Base-by-base conservation (phyloP, 2,797 vertebrate genomes). In the Intellagama lesueurii region DNA sequence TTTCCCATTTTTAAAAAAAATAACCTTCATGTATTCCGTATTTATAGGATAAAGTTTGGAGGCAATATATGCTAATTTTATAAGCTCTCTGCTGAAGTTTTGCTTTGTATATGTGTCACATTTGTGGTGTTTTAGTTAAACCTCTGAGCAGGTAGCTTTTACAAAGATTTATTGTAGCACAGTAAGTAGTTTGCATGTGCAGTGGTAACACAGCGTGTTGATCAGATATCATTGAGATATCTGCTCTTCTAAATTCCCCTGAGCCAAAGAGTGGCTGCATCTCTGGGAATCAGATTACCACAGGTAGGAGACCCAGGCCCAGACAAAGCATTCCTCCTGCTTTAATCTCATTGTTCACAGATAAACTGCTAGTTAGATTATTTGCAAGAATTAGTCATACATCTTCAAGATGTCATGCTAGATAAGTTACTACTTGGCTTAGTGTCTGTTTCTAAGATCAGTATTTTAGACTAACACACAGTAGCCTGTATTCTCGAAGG, bases 321-420 rank as follows among this genome's bases (percentile, higher is more conserved):
- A 93, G 89, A 17, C 83, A 91, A 49, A 83, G 17, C 0, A 0
- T 87, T 69, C 91, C 89, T 92, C 83, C 87, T 91, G 32, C 75
- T 88, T 88, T 87, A 91, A 56, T 92, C 84, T 94, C 24, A 72
- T 86, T 78, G 91, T 94, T 88, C 79, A 68, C 40, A 12, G 72
- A 28, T 83, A 93, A 60, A 83, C 86, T 77, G 4, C 56, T 82
- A 0, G 35, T 90, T 85, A 87, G 83, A 76, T 7, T 86, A 11
- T 80, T 93, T 88, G 85, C 87, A 92, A 26, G 82, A 91, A 82
- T 86, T 92, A 88, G 35, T 40, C 4, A 14, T 88, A 89, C 26
- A 32, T 91, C 5, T 32, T 89, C 1, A 1, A 86, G 87, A 52
- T 5, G 47, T n/a, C 26, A 0, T 35, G 88, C 30, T 87, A 28